A percentile compares a stretch with the other conserved stretches of the same genome.
Evolutionary conservation across 2,888 invertebrate species (phyloP).

Genomic region (Lysandra bellargus): DNA sequence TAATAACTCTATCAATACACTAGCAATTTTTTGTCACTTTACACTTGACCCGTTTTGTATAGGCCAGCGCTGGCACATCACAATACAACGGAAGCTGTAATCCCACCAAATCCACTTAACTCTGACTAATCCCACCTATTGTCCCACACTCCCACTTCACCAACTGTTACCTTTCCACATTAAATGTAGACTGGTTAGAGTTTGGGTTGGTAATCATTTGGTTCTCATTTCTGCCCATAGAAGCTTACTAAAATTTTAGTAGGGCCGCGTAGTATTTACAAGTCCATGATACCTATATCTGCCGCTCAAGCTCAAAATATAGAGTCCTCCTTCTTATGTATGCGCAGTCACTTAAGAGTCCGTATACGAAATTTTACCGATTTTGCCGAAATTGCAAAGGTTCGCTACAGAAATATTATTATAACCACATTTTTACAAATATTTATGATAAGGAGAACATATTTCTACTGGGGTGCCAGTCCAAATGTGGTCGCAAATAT

Average conservation of each 20-base stretch:
- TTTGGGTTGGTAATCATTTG: not conserved
- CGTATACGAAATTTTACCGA: too few relatives aligned
- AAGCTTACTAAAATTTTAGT: not conserved
- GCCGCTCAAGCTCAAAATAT: too few relatives aligned
- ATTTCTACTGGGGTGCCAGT: too few relatives aligned
- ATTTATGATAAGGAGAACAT: too few relatives aligned
- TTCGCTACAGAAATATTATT: too few relatives aligned
- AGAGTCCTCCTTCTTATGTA: too few relatives aligned
- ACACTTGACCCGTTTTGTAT: constrained; percentile 30
- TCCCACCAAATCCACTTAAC: constrained; percentile 34
- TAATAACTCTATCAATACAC: not conserved
- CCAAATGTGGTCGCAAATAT: too few relatives aligned
- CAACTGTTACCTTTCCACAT: constrained; percentile 26
- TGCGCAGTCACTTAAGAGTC: too few relatives aligned
- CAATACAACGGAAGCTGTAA: constrained; percentile 48
- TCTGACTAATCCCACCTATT: constrained; percentile 30
- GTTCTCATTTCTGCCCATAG: not conserved
- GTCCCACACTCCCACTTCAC: constrained; percentile 2
- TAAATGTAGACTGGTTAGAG: not conserved
- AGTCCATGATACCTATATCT: too few relatives aligned
- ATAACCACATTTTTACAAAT: too few relatives aligned
- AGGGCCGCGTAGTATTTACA: too few relatives aligned
- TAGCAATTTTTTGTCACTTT: not conserved
- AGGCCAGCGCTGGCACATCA: constrained; percentile 4
- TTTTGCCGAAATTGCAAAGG: too few relatives aligned